These are phyloP conservation scores for Linnaemya vulpina DNA, from an alignment of 2,888 invertebrate species.

Conservation along the genomic window DNA sequence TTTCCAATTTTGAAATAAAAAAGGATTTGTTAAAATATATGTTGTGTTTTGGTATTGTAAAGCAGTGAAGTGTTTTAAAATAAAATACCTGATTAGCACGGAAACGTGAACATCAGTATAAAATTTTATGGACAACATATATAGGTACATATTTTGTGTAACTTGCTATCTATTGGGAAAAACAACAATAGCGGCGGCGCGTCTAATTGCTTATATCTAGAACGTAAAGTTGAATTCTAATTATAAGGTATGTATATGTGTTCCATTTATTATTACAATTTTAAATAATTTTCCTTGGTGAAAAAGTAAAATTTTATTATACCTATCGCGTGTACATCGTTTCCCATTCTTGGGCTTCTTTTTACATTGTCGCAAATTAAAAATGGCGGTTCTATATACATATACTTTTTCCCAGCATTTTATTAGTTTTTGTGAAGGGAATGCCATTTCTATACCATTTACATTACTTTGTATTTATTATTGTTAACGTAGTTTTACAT, in stretches of 20 bases:
- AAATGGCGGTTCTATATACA: slow-evolving; percentile 73
- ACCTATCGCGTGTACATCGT: slow-evolving; percentile 45
- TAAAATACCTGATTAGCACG: neutral
- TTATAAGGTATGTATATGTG: slow-evolving; percentile 14
- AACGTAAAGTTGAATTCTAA: neutral
- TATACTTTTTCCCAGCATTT: neutral
- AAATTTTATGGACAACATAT: neutral
- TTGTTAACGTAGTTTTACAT: slow-evolving; percentile 1
- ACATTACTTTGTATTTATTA: neutral
- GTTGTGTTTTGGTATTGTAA: slow-evolving; percentile 49
- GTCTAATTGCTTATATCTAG: slow-evolving; percentile 23
- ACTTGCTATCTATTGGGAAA: slow-evolving; percentile 1
- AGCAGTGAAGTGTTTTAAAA: slow-evolving; percentile 29
- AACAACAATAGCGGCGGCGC: slow-evolving; percentile 24
- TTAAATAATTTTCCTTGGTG: neutral
- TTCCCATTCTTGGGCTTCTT: neutral
- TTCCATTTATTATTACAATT: neutral
- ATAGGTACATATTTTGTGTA: slow-evolving; percentile 2
- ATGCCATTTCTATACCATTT: neutral
- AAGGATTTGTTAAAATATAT: slow-evolving; percentile 43
- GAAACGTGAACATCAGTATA: neutral
- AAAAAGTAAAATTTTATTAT: neutral
- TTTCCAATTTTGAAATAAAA: slow-evolving; percentile 10
- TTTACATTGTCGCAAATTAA: slow-evolving; percentile 66
- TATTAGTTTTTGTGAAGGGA: neutral